These are phyloP conservation scores for Orthosia incerta DNA, from an alignment of 2,888 invertebrate species.

Conservation along the genomic window DNA sequence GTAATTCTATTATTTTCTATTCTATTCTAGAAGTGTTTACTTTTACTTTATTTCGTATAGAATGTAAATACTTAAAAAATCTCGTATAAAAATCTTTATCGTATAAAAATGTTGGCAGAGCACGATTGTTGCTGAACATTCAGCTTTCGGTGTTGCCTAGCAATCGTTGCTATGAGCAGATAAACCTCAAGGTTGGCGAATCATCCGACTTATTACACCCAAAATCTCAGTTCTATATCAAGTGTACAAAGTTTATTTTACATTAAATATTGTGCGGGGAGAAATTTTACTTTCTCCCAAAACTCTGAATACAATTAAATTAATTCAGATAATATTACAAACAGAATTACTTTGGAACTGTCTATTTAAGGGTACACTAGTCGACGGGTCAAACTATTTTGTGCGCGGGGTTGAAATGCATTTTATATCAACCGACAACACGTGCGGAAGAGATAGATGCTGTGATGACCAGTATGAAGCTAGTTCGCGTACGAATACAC, in stretches of 20 bases:
- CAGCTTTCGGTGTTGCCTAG: conserved; percentile 67
- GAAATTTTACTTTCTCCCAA: conserved; percentile 18
- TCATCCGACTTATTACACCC: conserved; percentile 28
- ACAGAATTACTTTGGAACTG: conserved; percentile 15
- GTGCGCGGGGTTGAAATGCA: too few species aligned
- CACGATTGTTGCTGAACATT: conserved; percentile 22
- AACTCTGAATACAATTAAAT: conserved; percentile 38
- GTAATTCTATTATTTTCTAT: too few species aligned
- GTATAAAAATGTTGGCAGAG: conserved; percentile 28
- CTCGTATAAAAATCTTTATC: not conserved
- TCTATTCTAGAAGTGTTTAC: too few species aligned
- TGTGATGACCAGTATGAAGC: too few species aligned
- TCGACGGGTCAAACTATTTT: too few species aligned
- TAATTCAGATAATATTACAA: conserved; percentile 35
- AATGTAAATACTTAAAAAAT: not conserved
- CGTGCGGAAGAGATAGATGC: too few species aligned
- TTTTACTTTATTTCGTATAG: not conserved
- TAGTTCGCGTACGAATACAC: too few species aligned
- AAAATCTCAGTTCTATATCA: conserved; percentile 24
- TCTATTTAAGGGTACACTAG: too few species aligned
- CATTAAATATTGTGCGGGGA: not conserved
- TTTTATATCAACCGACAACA: too few species aligned
- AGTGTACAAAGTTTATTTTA: conserved; percentile 28
- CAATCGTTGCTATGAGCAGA: conserved; percentile 70
- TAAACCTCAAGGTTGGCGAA: conserved; percentile 55